Conservation (phyloP, 2,113 vertebrate genomes). For the Ammospiza caudacuta region DNA sequence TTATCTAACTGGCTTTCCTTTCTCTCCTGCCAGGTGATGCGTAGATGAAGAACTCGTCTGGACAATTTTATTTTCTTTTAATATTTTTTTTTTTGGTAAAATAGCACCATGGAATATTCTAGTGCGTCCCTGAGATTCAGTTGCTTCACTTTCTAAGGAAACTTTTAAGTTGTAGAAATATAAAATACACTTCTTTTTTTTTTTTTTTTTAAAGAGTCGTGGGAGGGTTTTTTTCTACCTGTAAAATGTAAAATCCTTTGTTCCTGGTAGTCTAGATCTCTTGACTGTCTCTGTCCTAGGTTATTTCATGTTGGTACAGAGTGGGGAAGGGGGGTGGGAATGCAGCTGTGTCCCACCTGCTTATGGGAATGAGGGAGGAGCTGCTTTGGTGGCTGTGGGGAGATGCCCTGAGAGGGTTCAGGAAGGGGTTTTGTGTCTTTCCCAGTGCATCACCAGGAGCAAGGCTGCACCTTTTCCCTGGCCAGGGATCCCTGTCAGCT, state of each 20-base stretch:
- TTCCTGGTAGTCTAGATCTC: conserved; percentile 22
- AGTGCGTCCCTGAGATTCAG: conserved; percentile 2
- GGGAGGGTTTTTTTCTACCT: conserved; percentile 58
- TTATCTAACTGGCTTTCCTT: neutral
- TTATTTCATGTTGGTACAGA: neutral
- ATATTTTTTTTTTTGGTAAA: neutral
- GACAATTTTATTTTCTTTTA: conserved; percentile 7
- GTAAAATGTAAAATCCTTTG: neutral
- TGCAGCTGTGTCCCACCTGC: neutral
- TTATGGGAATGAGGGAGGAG: neutral
- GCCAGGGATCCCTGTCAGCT: neutral
- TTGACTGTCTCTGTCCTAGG: conserved; percentile 12
- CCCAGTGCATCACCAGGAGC: neutral
- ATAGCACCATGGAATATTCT: conserved; percentile 29
- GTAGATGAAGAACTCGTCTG: conserved; percentile 1
- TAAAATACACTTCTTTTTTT: neutral
- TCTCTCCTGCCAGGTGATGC: neutral
- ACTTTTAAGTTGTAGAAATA: conserved; percentile 13
- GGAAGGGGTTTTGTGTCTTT: neutral
- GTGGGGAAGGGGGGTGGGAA: neutral
- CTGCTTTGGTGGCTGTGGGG: neutral
- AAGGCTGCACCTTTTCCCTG: neutral
- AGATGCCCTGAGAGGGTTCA: neutral
- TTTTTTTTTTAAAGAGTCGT: neutral
- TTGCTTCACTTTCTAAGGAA: conserved; percentile 48